Evolutionary conservation across 2,113 vertebrate species (phyloP).

Genomic region (Grantiella picta): DNA sequence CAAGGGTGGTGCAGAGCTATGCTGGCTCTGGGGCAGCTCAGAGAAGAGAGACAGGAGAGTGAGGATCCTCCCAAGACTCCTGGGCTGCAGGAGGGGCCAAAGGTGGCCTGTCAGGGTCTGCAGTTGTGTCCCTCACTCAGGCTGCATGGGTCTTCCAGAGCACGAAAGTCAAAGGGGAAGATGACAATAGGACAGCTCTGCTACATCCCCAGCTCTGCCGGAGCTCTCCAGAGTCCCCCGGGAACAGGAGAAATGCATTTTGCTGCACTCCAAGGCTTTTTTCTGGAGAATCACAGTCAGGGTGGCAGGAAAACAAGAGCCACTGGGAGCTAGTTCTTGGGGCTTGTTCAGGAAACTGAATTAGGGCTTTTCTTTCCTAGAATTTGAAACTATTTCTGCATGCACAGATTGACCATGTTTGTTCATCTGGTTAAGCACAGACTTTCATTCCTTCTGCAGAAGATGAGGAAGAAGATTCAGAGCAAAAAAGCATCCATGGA

Average conservation of each 20-base stretch:
- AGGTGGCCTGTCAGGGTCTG: neutral
- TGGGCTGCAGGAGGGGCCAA: rapidly evolving
- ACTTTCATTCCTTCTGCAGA: neutral
- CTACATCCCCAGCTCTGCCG: neutral
- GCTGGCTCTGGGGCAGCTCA: neutral
- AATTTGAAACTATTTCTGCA: neutral
- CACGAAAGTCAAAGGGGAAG: neutral
- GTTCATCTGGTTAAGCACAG: neutral
- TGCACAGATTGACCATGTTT: neutral
- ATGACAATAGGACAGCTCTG: neutral
- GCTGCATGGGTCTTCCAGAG: rapidly evolving
- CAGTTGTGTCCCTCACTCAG: rapidly evolving
- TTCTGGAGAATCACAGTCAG: neutral
- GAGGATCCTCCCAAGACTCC: rapidly evolving
- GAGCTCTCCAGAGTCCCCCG: rapidly evolving
- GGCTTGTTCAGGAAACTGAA: neutral
- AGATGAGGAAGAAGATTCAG: neutral
- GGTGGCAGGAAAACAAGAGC: neutral
- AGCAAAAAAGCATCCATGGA: neutral
- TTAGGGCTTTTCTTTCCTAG: neutral
- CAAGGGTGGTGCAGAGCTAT: neutral
- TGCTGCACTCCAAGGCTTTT: rapidly evolving
- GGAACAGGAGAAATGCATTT: neutral
- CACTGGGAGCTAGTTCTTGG: neutral
- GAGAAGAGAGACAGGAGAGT: neutral